Evolutionary conservation across 2,888 invertebrate genomes (phyloP), one percentile per base, ranked within the genome.

Genomic region (Drosophila mayaguana): DNA sequence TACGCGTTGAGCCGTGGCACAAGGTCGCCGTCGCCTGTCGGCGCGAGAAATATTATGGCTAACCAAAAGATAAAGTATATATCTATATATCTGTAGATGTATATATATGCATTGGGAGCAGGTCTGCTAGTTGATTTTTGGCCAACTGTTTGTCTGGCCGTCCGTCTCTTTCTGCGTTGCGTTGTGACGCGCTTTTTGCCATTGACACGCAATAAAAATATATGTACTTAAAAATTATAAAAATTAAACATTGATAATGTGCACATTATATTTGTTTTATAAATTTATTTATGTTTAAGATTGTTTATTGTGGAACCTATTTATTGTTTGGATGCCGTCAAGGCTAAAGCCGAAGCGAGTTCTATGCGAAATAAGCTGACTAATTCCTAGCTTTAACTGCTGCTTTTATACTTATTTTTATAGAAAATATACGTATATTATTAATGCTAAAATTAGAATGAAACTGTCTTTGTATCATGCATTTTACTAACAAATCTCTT

Each of bases 201-300:
- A 91, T 91, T 91, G 92, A 91, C 91, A 91, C 82, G 89, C 87
- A 89, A 91, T 88, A 78, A 88, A 86, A 91, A 80, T 81, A 74
- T 74, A 53, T 74, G 85, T 81, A 71, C 88, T 84, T 81, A 72
- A 81, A 74, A 68, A 69, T 66, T 79, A 48, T 75, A 53, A 76
- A 53, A 65, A 65, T 75, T 64, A 64, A 57, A 46, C 63, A 79
- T 69, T 74, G 69, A 60, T 83, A 88, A 80, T 83, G 55, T 71
- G 69, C 72, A 56, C 80, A 79, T 63, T 48, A 67, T 55, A 53
- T n/a, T 25, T 48, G 8, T 50, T 60, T 60, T 63, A 48, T 62
- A 55, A 40, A 51, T 40, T 48, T 66, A 25, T 54, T 25, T 40
- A 40, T 40, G 46, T 25, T 46, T 18, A 4, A 9, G 16, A 25